Base-by-base conservation (phyloP, 2,888 invertebrate species). In the Hirudinaria manillensis region DNA sequence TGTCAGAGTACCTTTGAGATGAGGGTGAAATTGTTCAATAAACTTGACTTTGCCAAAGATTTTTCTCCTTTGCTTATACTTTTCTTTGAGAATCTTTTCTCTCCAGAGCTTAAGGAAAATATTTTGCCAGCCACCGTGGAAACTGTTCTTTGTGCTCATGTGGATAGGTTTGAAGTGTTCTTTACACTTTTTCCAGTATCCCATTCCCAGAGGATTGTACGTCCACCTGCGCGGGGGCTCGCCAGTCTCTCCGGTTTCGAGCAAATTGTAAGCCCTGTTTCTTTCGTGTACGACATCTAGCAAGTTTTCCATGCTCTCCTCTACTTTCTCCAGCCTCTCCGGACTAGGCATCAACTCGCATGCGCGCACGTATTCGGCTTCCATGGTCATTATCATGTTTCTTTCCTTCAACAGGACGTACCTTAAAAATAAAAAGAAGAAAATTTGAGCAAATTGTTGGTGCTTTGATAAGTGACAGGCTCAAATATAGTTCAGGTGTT, bases 351-450 rank as follows among this genome's bases (percentile, higher is more conserved):
- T 93, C 7, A 91, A 79, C 83, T 89, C 87, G 79, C 87, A 86
- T 82, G 90, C 87, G 61, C 89, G 86, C 38, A 81, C 90, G 89
- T 85, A 89, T 89, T 91, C 91, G 78, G 93, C 89, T 86, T 96
- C 93, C 97, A 98, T 96, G 1, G 98, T 97, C 78, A 93, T 86
- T 27, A 99, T 87, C 97, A 98, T 97, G 85, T 99, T 99, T 75
- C 91, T 89, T 86, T 99, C 99, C 87, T 98, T 99, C 74, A 97
- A 86, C 76, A 99, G 87, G 24, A 92, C 88, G 86, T 88, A 92
- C 91, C 91, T 91, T 34, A n/a, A 75, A 61, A 71, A 21, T 19
- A 38, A 55, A 65, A 65, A 65, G 27, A 65, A 65, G n/a, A n/a
- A 65, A 24, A 16, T 53, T 53, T 19, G 16, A 16, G 16, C n/a